Evolutionary conservation across 2,888 invertebrate species (phyloP).

Genomic region (Caenorhabditis wallacei): DNA sequence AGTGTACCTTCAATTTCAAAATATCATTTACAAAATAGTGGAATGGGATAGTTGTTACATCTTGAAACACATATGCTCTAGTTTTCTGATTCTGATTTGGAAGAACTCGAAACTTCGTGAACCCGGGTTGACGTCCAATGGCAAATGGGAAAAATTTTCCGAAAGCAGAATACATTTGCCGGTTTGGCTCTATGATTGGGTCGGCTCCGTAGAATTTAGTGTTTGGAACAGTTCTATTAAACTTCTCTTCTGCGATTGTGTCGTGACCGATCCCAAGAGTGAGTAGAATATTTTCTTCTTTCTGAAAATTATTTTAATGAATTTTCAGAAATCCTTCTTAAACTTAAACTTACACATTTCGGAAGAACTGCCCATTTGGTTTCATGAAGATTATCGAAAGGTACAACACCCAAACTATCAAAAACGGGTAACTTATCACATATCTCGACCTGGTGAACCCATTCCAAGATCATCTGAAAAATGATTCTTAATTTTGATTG

Average conservation of each 20-base stretch:
- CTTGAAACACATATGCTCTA: slow-evolving; percentile 34
- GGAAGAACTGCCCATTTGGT: slow-evolving; percentile 42
- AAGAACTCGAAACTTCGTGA: slow-evolving; percentile 26
- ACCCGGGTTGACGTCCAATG: slow-evolving; percentile 44
- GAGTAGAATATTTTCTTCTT: slow-evolving; percentile 19
- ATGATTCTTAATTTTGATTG: background rate
- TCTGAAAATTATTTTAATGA: background rate
- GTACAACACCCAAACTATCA: slow-evolving; percentile 8
- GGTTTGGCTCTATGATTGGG: too few species aligned
- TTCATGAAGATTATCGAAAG: slow-evolving; percentile 40
- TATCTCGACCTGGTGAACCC: slow-evolving; percentile 3
- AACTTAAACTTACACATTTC: slow-evolving; percentile 32
- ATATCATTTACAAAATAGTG: slow-evolving; percentile 29
- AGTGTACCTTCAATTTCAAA: slow-evolving; percentile 14
- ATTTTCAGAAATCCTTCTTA: background rate
- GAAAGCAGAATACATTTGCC: background rate
- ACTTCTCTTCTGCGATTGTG: slow-evolving; percentile 22
- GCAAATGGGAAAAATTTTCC: slow-evolving; percentile 64
- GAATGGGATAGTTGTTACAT: slow-evolving; percentile 54
- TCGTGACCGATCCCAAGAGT: slow-evolving; percentile 54
- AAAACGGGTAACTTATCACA: slow-evolving; percentile 27
- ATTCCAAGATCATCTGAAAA: slow-evolving; percentile 29
- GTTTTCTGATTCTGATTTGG: slow-evolving; percentile 60
- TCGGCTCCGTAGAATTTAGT: too few species aligned
- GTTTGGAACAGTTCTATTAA: slow-evolving; percentile 29